A percentile compares a stretch with the other conserved stretches of the same genome.
Conservation (phyloP, 2,113 vertebrate species). For the Saguinus midas region DNA sequence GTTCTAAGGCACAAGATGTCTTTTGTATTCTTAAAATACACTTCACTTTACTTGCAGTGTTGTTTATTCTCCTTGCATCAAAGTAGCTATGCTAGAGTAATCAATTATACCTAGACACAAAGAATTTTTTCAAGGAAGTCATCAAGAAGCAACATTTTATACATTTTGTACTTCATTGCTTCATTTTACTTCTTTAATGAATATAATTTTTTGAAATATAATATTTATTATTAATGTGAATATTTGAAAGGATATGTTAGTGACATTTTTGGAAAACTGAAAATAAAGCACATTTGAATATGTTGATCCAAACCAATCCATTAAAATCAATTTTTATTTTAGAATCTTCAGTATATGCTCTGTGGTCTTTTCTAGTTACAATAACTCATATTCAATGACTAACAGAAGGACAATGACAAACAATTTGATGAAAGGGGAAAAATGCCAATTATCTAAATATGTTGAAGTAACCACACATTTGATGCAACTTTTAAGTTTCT, state of each 20-base stretch:
- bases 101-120: constrained; percentile 13
- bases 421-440: neutral
- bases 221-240: constrained; percentile 17
- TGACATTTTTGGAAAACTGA: neutral
- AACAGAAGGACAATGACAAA: neutral
- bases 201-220: neutral
- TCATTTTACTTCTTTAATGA: constrained; percentile 8
- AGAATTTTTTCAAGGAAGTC: neutral
- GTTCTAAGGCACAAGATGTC: neutral
- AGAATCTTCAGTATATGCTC: neutral
- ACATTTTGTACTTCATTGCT: constrained; percentile 15
- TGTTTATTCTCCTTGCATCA: neutral
- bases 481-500: constrained; percentile 6
- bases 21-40: neutral
- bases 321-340: constrained; percentile 36
- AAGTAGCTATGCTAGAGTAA: neutral
- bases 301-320: neutral
- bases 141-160: constrained; percentile 33
- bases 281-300: constrained; percentile 15
- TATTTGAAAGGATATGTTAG: neutral
- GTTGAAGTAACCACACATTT: neutral
- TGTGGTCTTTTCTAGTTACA: neutral
- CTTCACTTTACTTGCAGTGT: constrained; percentile 21
- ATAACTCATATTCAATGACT: neutral
- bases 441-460: neutral